Percentiles rank a stretch among this genome's conserved stretches.
Evolutionary conservation across 2,797 vertebrate species (phyloP).

Genomic region (Gastrophryne carolinensis): DNA sequence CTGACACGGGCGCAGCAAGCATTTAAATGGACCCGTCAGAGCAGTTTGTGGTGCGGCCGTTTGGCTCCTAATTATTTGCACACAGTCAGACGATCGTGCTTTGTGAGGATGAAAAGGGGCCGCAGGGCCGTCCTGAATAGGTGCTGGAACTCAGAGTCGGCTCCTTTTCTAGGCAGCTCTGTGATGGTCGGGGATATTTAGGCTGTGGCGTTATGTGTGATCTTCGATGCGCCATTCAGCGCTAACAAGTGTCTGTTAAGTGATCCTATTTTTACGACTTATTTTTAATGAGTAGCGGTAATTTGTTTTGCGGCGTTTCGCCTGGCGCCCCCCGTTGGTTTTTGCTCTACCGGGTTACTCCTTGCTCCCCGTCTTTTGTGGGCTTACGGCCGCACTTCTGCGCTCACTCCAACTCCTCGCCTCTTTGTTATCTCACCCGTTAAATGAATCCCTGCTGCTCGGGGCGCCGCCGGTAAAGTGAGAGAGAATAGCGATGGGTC

Average conservation of each 20-base stretch:
- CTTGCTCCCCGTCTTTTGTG: constrained; percentile 63
- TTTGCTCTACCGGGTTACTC: constrained; percentile 48
- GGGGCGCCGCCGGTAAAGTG: constrained; percentile 63
- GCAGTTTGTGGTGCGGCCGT: constrained; percentile 17
- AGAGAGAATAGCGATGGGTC: constrained; percentile 64
- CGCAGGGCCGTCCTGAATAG: constrained; percentile 21
- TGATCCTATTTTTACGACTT: constrained; percentile 45
- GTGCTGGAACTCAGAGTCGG: background rate
- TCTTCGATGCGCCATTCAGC: constrained; percentile 39
- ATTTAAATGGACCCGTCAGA: background rate
- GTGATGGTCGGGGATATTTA: constrained; percentile 33
- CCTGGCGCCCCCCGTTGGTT: constrained; percentile 31
- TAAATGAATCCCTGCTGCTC: constrained; percentile 71
- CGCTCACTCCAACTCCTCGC: constrained; percentile 67
- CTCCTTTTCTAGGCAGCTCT: constrained; percentile 9
- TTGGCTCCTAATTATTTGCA: constrained; percentile 43
- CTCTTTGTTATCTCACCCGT: constrained; percentile 66
- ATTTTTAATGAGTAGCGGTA: constrained; percentile 47
- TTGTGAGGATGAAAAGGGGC: constrained; percentile 40
- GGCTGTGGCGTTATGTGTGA: constrained; percentile 34
- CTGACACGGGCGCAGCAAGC: background rate
- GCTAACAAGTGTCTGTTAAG: constrained; percentile 50
- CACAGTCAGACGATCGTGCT: constrained; percentile 12
- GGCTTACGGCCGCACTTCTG: constrained; percentile 62
- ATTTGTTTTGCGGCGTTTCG: constrained; percentile 17